Evolutionary conservation across 2,888 invertebrate genomes (phyloP).

Genomic region (Drosophila flavopinicola): DNA sequence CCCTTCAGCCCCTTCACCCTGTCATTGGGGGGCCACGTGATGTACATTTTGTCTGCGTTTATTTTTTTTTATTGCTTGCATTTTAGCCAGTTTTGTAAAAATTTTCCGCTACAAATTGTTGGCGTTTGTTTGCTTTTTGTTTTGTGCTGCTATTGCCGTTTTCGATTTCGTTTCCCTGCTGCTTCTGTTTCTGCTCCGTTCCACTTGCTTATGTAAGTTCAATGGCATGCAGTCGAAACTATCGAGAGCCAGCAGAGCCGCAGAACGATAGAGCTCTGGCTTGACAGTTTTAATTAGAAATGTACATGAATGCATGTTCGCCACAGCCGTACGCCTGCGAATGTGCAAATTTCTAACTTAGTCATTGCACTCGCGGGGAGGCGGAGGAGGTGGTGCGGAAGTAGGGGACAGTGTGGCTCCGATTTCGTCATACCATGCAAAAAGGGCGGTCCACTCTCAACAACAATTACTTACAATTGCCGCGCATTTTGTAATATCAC

Average conservation of each 20-base stretch:
- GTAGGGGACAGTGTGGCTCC: neutral
- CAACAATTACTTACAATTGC: conserved; percentile 19
- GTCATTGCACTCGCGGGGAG: conserved; percentile 21
- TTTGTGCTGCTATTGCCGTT: conserved; percentile 46
- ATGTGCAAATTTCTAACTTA: conserved; percentile 32
- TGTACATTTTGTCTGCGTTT: conserved; percentile 21
- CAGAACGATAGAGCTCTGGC: conserved; percentile 4
- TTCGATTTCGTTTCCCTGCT: conserved; percentile 48
- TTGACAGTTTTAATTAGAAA: conserved; percentile 57
- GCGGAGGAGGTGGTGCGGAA: neutral
- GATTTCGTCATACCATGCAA: conserved; percentile 41
- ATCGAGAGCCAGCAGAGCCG: conserved; percentile 6
- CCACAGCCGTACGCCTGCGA: conserved; percentile 40
- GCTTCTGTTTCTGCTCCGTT: conserved; percentile 15
- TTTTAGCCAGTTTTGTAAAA: conserved; percentile 62
- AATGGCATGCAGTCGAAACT: conserved; percentile 60
- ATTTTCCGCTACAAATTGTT: conserved; percentile 72
- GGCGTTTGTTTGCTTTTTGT: conserved; percentile 44
- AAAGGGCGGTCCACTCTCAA: conserved; percentile 1
- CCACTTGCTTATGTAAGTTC: conserved; percentile 71
- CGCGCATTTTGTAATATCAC: conserved; percentile 25
- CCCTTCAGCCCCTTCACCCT: neutral
- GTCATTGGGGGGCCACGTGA: conserved; percentile 53
- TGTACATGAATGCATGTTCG: conserved; percentile 38
- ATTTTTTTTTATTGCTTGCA: conserved; percentile 27